Evolutionary conservation across 30 jellyfish, hydroid and myxozoan genomes (phyloP), one percentile per base, ranked within the genome.

Genomic region (Hydractinia symbiolongicarpus): DNA sequence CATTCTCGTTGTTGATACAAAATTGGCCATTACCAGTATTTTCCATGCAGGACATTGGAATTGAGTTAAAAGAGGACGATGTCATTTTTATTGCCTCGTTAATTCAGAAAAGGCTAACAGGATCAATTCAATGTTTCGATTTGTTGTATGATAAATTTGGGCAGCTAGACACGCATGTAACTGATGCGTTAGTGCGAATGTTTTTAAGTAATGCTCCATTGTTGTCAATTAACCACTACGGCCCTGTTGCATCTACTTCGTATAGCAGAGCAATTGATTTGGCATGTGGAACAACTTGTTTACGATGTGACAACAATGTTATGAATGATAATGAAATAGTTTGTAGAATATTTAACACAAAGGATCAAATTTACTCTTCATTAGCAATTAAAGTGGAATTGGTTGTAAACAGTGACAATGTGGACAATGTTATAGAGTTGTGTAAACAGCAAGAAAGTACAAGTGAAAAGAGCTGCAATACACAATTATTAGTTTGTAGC

Each of bases 31-130:
- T 74, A 19, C 44, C 58, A 50, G 13, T 49, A 15, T 74, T 74
- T 44, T 74, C 83, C 7, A 67, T 55, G 13, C 67, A 53, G 10
- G 83, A 74, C 9, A 74, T 74, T 7, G 61, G 20, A 11, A 74
- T 74, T 58, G 40, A 67, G 61, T 10, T 74, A 58, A 74, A 74
- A 74, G 83, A 74, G 21, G 83, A 74, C 21, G 83, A 74, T 50
- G 72, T 74, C 13, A n/a, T 74, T n/a, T 74, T 74, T 19, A 21
- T 74, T 20, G 83, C 83, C 13, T 74, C 83, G 20, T 67, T 74
- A 11, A 74, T 74, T 50, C 83, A 74, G 54, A 74, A 74, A 55
- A 74, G 20, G 7, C 67, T 49, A 51, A 50, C 13, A 49, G 83
- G 83, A 30, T 74, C 69, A 9, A 74, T 74, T 49, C 8, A 55